phyloP scores from a whole-genome alignment of 2,888 invertebrate species.

The Campaea margaritaria region DNA sequence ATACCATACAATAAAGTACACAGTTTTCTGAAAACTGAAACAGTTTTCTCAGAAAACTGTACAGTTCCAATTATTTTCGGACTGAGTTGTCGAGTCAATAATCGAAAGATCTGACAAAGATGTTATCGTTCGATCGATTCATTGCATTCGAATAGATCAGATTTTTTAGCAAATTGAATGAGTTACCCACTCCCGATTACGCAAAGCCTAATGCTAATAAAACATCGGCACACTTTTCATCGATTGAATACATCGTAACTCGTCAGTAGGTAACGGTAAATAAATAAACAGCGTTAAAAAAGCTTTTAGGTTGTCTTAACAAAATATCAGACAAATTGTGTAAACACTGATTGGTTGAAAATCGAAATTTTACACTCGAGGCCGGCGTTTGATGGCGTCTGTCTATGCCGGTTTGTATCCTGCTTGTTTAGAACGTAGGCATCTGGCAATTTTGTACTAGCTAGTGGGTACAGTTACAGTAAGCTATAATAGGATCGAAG shows the following conservation, averaged over 20 bases:
- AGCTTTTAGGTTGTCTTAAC: conserved; percentile 39
- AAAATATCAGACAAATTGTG: conserved; percentile 37
- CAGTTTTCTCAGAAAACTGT: too few relatives aligned
- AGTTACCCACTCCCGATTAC: not conserved
- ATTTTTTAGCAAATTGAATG: conserved; percentile 1
- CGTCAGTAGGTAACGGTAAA: conserved; percentile 15
- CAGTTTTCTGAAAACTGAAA: too few relatives aligned
- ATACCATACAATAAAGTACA: too few relatives aligned
- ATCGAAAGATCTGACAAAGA: too few relatives aligned
- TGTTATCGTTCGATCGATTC: too few relatives aligned
- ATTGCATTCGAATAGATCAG: not conserved
- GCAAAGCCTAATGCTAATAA: not conserved
- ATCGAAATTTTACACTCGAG: conserved; percentile 45
- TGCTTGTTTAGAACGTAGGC: conserved; percentile 50
- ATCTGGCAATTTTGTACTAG: conserved; percentile 46
- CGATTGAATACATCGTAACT: conserved; percentile 28
- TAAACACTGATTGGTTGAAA: conserved; percentile 40
- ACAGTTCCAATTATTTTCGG: too few relatives aligned
- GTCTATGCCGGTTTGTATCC: conserved; percentile 42
- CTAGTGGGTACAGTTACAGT: conserved; percentile 12
- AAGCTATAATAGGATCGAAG: too few relatives aligned
- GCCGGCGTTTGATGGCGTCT: conserved; percentile 46
- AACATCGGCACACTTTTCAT: conserved; percentile 13
- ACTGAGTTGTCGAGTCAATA: too few relatives aligned
- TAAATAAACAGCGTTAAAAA: conserved; percentile 29